phyloP scores from a whole-genome alignment of 2,797 vertebrate genomes.

The Xerus rutilus region DNA sequence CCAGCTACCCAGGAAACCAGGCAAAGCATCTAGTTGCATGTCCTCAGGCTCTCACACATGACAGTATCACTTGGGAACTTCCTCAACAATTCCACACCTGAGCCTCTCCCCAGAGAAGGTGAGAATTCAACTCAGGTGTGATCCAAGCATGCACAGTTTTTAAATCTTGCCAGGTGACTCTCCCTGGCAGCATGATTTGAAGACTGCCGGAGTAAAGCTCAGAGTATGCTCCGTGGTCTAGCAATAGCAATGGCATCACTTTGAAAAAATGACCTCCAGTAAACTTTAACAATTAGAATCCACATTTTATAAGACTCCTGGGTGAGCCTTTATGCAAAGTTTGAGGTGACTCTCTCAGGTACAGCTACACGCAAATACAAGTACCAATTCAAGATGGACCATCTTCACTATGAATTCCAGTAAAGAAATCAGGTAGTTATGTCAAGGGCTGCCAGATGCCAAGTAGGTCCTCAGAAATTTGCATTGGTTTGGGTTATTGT shows the following conservation, averaged over 20 bases:
- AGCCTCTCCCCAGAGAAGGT: neutral
- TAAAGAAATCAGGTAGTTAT: slow-evolving; percentile 11
- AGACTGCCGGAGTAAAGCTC: neutral
- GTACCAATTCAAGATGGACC: neutral
- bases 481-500: slow-evolving; percentile 63
- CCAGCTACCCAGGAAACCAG: neutral
- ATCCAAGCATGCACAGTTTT: neutral
- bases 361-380: neutral
- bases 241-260: rapidly evolving
- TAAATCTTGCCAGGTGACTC: neutral
- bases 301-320: neutral
- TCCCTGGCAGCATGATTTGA: neutral
- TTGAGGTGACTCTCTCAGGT: neutral
- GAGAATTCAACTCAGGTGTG: neutral
- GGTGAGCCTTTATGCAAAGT: neutral
- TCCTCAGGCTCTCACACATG: neutral
- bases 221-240: rapidly evolving
- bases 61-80: neutral
- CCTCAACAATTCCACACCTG: neutral
- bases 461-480: slow-evolving; percentile 47
- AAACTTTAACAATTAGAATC: neutral
- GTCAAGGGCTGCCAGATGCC: slow-evolving; percentile 8
- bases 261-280: neutral
- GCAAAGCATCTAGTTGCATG: neutral
- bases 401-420: neutral